Conservation (phyloP, 2,888 invertebrate genomes). For the Parapristionchus giblindavisi region DNA sequence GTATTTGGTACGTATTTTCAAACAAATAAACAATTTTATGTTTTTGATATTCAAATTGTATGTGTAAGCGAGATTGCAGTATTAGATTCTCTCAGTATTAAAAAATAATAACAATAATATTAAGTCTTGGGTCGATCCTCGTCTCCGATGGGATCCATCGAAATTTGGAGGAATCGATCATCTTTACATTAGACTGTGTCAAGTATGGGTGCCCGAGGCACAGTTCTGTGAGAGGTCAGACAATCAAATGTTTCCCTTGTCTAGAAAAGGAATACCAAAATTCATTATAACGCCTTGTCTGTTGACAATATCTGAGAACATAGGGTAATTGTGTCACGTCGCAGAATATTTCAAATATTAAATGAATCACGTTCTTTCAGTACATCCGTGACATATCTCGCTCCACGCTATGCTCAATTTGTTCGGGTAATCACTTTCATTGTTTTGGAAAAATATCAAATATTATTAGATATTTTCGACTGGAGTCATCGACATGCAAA, state of each 20-base stretch:
- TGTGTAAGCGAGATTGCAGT: not conserved
- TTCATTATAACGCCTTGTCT: too few species aligned
- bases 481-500: conserved; percentile 21
- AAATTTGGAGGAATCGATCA: conserved; percentile 29
- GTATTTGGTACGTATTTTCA: not conserved
- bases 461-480: not conserved
- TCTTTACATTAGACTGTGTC: conserved; percentile 20
- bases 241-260: not conserved
- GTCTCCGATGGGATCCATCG: conserved; percentile 13
- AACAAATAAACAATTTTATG: not conserved
- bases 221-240: conserved; percentile 24
- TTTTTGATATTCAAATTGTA: not conserved
- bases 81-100: not conserved
- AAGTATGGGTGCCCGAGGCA: conserved; percentile 21
- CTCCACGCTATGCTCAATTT: conserved; percentile 22
- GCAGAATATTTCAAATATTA: too few species aligned
- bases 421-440: conserved; percentile 8
- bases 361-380: too few species aligned
- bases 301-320: too few species aligned
- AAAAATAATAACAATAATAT: not conserved
- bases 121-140: conserved; percentile 35
- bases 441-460: too few species aligned
- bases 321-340: too few species aligned
- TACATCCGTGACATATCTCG: conserved; percentile 29
- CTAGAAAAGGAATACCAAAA: not conserved